Conservation (phyloP, 2,888 invertebrate genomes). For the Xanthia icteritia region DNA sequence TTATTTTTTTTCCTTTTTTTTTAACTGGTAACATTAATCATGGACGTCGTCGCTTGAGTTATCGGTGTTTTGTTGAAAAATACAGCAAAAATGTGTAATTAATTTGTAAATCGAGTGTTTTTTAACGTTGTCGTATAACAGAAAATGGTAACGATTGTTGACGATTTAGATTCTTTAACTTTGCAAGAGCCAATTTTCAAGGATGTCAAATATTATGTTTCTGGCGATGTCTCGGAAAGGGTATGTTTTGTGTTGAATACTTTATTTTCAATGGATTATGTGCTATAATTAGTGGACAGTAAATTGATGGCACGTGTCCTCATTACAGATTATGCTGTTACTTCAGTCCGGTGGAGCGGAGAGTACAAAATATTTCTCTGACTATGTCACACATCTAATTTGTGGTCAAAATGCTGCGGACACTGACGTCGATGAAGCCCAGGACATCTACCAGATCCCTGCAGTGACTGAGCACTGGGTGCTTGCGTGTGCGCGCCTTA, state of each 20-base stretch:
- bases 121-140: constrained; percentile 72
- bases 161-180: constrained; percentile 89
- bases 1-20: constrained; percentile 4
- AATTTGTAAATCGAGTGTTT: constrained; percentile 71
- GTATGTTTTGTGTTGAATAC: constrained; percentile 87
- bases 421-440: constrained; percentile 96
- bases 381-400: constrained; percentile 97
- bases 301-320: constrained; percentile 65
- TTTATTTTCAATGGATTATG: constrained; percentile 75
- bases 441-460: constrained; percentile 98
- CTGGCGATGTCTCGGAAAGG: constrained; percentile 94
- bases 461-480: constrained; percentile 97
- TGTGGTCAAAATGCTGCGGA: constrained; percentile 96
- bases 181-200: constrained; percentile 93
- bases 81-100: constrained; percentile 80
- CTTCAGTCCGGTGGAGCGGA: constrained; percentile 97
- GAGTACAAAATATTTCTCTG: constrained; percentile 96
- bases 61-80: constrained; percentile 80
- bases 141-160: constrained; percentile 90
- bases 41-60: constrained; percentile 83
- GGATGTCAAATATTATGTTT: constrained; percentile 95
- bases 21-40: constrained; percentile 77
- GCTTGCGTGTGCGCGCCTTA: constrained; percentile 91
- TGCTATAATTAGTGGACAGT: constrained; percentile 68
- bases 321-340: constrained; percentile 93